A percentile compares a stretch with the other conserved stretches of the same genome.
These are phyloP conservation scores for Parnassius mnemosyne DNA, from an alignment of 2,888 invertebrate species.

Conservation along the genomic window DNA sequence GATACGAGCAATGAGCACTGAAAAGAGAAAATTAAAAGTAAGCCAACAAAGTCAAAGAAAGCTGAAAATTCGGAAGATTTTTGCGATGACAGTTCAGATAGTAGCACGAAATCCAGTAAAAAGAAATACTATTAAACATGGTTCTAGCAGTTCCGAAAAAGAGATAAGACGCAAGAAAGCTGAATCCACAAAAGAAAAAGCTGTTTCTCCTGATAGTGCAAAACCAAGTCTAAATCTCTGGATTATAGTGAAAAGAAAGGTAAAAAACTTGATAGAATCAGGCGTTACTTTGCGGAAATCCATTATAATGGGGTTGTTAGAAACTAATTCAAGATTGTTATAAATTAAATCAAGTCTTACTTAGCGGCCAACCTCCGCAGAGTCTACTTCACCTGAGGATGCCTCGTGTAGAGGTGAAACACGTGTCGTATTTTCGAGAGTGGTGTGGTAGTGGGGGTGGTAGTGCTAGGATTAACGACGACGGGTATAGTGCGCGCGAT, in stretches of 20 bases:
- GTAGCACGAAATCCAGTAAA: constrained; percentile 77
- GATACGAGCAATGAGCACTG: constrained; percentile 61
- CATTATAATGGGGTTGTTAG: too few species aligned
- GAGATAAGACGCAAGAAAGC: constrained; percentile 66
- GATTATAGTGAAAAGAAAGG: constrained; percentile 82
- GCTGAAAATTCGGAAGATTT: constrained; percentile 67
- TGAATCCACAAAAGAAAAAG: constrained; percentile 61
- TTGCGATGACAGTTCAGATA: constrained; percentile 67
- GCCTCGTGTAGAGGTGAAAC: too few species aligned
- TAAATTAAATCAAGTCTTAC: too few species aligned
- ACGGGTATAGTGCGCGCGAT: fast-evolving
- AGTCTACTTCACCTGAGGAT: too few species aligned
- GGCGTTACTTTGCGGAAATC: too few species aligned
- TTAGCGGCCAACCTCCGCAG: too few species aligned
- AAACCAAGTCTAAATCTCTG: constrained; percentile 76
- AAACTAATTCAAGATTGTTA: too few species aligned
- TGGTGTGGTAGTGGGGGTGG: too few species aligned
- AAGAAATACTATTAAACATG: constrained; percentile 73
- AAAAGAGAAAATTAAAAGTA: constrained; percentile 60
- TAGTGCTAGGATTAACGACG: too few species aligned
- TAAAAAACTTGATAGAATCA: too few species aligned
- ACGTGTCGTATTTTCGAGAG: too few species aligned
- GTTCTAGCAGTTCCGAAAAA: constrained; percentile 68
- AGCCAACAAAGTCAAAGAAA: constrained; percentile 63
- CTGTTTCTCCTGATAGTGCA: constrained; percentile 58